phyloP scores from a whole-genome alignment of 2,888 invertebrate genomes.

The Apeira syringaria region DNA sequence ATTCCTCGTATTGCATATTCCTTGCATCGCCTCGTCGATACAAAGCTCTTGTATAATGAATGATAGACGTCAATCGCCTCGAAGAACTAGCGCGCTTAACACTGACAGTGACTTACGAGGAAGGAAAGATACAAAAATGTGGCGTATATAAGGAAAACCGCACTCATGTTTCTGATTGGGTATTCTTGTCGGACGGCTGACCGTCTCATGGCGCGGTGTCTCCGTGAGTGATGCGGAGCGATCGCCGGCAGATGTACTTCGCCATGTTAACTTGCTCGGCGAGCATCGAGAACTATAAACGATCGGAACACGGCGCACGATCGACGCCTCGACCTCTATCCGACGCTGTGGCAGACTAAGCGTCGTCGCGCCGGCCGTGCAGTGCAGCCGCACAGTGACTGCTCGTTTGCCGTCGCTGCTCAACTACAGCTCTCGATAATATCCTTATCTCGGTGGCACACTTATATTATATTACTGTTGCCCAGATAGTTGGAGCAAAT shows the following conservation, averaged over 20 bases:
- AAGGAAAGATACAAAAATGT: constrained; percentile 8
- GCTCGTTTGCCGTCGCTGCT: constrained; percentile 1
- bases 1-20: too few species aligned
- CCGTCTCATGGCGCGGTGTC: constrained; percentile 2
- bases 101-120: background rate
- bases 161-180: constrained; percentile 11
- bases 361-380: constrained; percentile 36
- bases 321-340: constrained; percentile 41
- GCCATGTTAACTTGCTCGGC: constrained; percentile 6
- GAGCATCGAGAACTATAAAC: constrained; percentile 22
- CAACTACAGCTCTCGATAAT: constrained; percentile 16
- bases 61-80: too few species aligned
- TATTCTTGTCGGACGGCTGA: constrained; percentile 7
- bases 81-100: too few species aligned
- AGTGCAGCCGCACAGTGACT: constrained; percentile 18
- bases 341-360: constrained; percentile 34
- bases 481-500: constrained; percentile 13
- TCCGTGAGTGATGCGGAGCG: constrained; percentile 13
- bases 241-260: background rate
- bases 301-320: constrained; percentile 24
- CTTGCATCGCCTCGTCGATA: too few species aligned
- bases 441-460: constrained; percentile 25
- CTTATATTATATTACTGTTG: constrained; percentile 21
- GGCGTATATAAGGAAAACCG: constrained; percentile 26
- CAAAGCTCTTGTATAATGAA: too few species aligned